Evolutionary conservation across 2,113 vertebrate genomes (phyloP).

Genomic region (Takifugu flavidus): DNA sequence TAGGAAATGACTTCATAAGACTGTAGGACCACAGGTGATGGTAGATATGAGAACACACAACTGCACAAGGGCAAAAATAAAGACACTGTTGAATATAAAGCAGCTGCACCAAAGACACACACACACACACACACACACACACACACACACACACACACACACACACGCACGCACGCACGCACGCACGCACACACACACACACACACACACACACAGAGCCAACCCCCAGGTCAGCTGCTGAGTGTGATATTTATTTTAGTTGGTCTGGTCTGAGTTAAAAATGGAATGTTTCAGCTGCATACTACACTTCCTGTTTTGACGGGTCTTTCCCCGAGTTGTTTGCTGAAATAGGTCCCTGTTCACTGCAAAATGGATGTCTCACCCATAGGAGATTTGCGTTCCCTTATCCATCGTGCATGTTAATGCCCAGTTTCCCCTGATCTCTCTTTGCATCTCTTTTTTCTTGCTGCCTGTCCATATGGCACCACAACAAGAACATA

Average conservation of each 20-base stretch:
- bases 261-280: constrained; percentile 68
- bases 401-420: constrained; percentile 22
- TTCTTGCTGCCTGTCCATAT: too few species aligned
- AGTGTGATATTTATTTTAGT: constrained; percentile 64
- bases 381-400: constrained; percentile 13
- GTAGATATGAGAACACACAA: constrained; percentile 8
- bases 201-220: constrained; percentile 3
- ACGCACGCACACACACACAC: too few species aligned
- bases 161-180: constrained; percentile 9
- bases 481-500: too few species aligned
- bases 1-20: constrained; percentile 61
- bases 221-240: constrained; percentile 20
- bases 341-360: constrained; percentile 49
- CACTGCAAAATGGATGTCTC: constrained; percentile 34
- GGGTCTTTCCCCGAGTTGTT: constrained; percentile 47
- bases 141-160: constrained; percentile 20
- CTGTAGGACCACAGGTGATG: constrained; percentile 29
- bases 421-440: constrained; percentile 5
- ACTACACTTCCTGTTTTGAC: constrained; percentile 74
- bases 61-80: neutral
- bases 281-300: constrained; percentile 73
- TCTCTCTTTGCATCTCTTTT: too few species aligned
- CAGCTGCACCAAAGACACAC: neutral
- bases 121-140: constrained; percentile 4
- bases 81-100: constrained; percentile 18